Evolutionary conservation across 2,113 vertebrate genomes (phyloP), one percentile per base, ranked within the genome.

Genomic region (Atractosteus spatula): DNA sequence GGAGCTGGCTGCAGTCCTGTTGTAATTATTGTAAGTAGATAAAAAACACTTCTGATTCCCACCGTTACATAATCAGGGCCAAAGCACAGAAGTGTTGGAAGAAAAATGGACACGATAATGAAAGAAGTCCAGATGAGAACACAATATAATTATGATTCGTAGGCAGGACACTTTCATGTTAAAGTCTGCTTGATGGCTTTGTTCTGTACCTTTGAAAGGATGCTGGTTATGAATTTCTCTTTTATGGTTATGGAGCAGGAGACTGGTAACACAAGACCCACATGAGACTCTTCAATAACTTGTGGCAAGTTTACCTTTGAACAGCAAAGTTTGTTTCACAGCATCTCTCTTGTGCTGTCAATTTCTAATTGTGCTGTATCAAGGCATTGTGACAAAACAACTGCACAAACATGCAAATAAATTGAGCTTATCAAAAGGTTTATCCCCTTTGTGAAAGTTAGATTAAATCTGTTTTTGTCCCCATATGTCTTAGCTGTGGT

Each of bases 1-100:
- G 55, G 71, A 71, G 69, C 62, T 70, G 76, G 74, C 71, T 74
- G 62, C 44, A 62, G 65, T 77, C 76, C 69, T 73, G 71, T 56
- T 55, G 55, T 66, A 69, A 71, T 76, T 77, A 14, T 71, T 56
- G 54, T 2, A 70, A 71, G 16, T n/a, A 72, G 47, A 55, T 65
- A 41, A 70, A 69, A 61, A 71, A 45, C 11, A 62, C 66, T 72
- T 74, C 75, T 79, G 55, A 74, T 69, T 76, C 74, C 71, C 42
- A 54, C 57, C 13, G 62, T 69, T 70, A 73, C 57, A 76, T 63
- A 56, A 76, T 67, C 67, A 54, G 17, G 12, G 14, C 51, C 44
- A 63, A 13, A 61, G 43, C 47, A 51, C 51, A 76, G 75, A 55
- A 51, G n/a, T 41, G 71, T 13, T 47, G 16, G 74, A 70, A 73